phyloP scores from a whole-genome alignment of 1,140 invertebrate species.

The Diabrotica undecimpunctata region DNA sequence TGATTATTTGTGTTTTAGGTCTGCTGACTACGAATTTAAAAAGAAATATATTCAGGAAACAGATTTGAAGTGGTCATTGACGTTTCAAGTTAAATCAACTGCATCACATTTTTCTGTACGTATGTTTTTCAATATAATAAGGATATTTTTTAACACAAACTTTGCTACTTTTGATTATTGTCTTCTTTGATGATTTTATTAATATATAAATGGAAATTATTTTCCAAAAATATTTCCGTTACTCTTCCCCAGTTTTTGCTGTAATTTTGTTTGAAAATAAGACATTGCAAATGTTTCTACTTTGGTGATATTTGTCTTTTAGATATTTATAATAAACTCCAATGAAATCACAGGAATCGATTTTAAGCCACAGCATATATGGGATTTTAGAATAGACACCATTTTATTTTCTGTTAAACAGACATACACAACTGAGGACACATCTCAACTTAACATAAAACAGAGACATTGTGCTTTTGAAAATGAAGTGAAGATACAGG shows the following conservation, averaged over 20 bases:
- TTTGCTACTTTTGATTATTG: too few relatives aligned
- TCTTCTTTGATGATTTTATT: too few relatives aligned
- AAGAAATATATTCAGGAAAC: constrained; percentile 60
- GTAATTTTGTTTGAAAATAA: too few relatives aligned
- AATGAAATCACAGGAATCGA: constrained; percentile 65
- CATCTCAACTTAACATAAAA: constrained; percentile 60
- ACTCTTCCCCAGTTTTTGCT: too few relatives aligned
- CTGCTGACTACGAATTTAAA: constrained; percentile 32
- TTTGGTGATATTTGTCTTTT: background rate
- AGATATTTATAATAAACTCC: constrained; percentile 64
- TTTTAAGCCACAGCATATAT: constrained; percentile 63
- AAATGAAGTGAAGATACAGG: constrained; percentile 56
- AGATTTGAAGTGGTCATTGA: constrained; percentile 58
- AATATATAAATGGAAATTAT: too few relatives aligned
- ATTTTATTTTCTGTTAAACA: constrained; percentile 66
- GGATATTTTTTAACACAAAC: too few relatives aligned
- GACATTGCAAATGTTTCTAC: too few relatives aligned
- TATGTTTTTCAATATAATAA: constrained; percentile 13
- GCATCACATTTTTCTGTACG: constrained; percentile 51
- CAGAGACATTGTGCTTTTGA: constrained; percentile 64
- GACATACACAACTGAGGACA: constrained; percentile 68
- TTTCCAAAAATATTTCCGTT: too few relatives aligned
- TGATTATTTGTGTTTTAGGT: background rate
- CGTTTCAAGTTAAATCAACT: constrained; percentile 52
- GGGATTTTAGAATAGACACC: constrained; percentile 59